phyloP scores from a whole-genome alignment of 2,797 vertebrate genomes.

The Liasis olivaceus region DNA sequence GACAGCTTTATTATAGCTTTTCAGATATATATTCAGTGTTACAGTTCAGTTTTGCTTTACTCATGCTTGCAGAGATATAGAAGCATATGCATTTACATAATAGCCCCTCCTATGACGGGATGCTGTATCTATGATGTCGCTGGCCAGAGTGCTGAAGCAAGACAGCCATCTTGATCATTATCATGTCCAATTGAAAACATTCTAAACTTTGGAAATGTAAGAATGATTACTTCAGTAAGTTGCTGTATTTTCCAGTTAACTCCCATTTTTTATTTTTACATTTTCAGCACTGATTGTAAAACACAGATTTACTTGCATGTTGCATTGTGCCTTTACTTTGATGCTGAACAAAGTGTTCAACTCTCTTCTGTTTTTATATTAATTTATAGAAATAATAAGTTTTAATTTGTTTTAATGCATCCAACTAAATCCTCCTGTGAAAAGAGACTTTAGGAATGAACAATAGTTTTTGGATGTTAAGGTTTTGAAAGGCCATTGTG shows the following conservation, averaged over 20 bases:
- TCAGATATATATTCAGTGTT: slow-evolving; percentile 1
- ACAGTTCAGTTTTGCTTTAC: neutral
- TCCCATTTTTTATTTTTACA: neutral
- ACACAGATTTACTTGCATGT: neutral
- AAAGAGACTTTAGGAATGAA: neutral
- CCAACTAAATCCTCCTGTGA: slow-evolving; percentile 5
- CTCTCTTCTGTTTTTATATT: neutral
- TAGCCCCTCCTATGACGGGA: slow-evolving; percentile 40
- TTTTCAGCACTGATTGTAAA: neutral
- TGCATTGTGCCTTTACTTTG: neutral
- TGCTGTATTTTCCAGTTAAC: rapidly evolving
- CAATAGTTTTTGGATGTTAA: slow-evolving; percentile 40
- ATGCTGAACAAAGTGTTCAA: slow-evolving; percentile 16
- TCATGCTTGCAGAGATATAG: slow-evolving; percentile 27
- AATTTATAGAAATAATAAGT: slow-evolving; percentile 15
- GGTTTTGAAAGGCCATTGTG: slow-evolving; percentile 18
- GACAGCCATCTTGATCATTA: slow-evolving; percentile 70
- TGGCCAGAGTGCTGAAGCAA: slow-evolving; percentile 79
- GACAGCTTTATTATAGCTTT: slow-evolving; percentile 16
- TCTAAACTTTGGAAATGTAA: slow-evolving; percentile 39
- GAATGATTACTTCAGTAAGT: slow-evolving; percentile 4
- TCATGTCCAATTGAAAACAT: slow-evolving; percentile 51
- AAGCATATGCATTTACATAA: neutral
- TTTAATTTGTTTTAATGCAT: slow-evolving; percentile 6
- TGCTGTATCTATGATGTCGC: slow-evolving; percentile 61